Base-by-base conservation (phyloP, 2,888 invertebrate species). In the Aromia moschata region DNA sequence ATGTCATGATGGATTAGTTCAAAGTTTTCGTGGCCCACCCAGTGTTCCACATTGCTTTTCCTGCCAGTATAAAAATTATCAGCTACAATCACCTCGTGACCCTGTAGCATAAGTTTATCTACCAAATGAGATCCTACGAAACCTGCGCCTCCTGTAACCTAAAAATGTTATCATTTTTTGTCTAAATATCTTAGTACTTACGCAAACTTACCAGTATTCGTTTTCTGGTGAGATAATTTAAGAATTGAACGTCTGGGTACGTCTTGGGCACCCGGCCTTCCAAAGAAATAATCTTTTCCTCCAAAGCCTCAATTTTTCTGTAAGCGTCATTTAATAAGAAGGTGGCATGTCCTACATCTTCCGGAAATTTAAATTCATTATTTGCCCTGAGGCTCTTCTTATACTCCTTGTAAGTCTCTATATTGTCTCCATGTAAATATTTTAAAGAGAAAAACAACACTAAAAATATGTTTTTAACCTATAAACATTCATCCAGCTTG, bases 111-210 rank as follows among this genome's bases (percentile, higher is more conserved):
- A 51, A 99, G 84, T 67, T 90, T 85, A 79, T 99, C 99, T 0
- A 98, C 96, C 17, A 99, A 84, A 81, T 99, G 99, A 0, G 98
- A 98, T 0, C 99, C 99, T n/a, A 98, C 98, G 83, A 98, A 98
- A 1, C 98, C 98, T 3, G 98, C 98, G 9, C 98, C 98, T 41
- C 98, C 98, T 4, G 97, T 96, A 49, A 96, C 88, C 88, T 93
- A 80, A 36, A 83, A 76, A 60, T 1, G 18, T 11, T 10, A 11
- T 30, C n/a, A 30, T 38, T 30, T 18, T 15, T 45, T 30, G 2
- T 5, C 4, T 7, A 25, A 25, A 25, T 25, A 7, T 5, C 7
- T 25, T 5, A 25, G 25, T 25, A 25, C 25, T 7, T 25, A 25
- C n/a, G n/a, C n/a, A 16, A 31, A 53, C 67, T 81, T 77, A 96